Evolutionary conservation across 35 echinoderm and acorn worm genomes (phyloP), one percentile per base, ranked within the genome.

Genomic region (Lytechinus pictus): DNA sequence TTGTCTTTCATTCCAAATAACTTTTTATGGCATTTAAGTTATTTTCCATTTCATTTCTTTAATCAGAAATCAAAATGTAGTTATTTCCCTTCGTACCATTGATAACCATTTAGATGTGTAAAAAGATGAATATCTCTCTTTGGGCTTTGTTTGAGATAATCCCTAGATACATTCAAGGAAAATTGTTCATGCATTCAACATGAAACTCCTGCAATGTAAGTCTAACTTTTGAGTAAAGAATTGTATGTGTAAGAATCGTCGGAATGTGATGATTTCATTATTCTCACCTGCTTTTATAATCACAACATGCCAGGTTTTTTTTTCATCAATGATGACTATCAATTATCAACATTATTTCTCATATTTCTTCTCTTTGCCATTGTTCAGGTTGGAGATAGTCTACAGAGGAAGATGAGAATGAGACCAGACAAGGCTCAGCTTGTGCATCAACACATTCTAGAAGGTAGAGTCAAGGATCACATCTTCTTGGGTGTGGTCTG

Each of bases 381-480:
- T 57, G 89, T 91, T 24, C 61, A 99, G 98, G 98, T 99, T 96
- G 98, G 98, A 86, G 98, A 99, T 94, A 96, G 96, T 96, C 95
- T 99, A 54, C 98, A 99, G 91, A 98, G 97, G 93, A 99, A 99
- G 87, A 99, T 99, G 86, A 94, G 98, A 57, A 96, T 99, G 96
- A 96, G 98, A 55, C 98, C 98, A 92, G 98, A 99, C 61, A 99
- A 97, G 87, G 94, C 97, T 91, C 97, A 99, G 55, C 96, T 99
- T 87, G 97, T 99, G 11, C 96, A 98, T 89, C 98, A 99, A 91
- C 98, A 99, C 95, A 99, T 99, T 90, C 89, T 99, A 88, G 98
- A 98, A 99, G 98, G 98, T 98, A 96, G 88, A 87, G 92, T n/a
- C 27, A 54, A 55, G 52, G 88, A 90, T 90, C 19, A 14, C 66